Conservation (phyloP, 2,888 invertebrate species). For the Drosophila lutescens region DNA sequence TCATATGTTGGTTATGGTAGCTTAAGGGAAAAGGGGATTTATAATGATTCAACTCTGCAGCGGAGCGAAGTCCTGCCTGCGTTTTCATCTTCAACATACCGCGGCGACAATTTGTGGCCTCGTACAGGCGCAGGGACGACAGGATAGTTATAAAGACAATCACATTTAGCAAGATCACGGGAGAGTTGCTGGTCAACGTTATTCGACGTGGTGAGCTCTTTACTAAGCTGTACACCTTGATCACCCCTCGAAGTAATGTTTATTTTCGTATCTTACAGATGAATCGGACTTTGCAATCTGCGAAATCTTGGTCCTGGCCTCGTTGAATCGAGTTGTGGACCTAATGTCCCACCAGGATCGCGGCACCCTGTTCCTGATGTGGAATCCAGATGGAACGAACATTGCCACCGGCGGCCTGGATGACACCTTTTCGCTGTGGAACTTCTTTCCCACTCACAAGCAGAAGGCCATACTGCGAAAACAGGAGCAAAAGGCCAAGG, state of each 20-base stretch:
- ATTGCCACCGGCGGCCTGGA: slow-evolving; percentile 83
- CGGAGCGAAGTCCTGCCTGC: slow-evolving; percentile 77
- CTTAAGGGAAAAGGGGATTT: neutral
- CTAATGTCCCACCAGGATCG: slow-evolving; percentile 73
- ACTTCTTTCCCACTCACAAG: slow-evolving; percentile 76
- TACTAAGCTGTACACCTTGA: no score
- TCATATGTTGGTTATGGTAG: no score
- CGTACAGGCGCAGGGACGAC: slow-evolving; percentile 77
- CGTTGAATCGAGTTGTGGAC: slow-evolving; percentile 82
- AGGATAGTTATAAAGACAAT: slow-evolving; percentile 80
- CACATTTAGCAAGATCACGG: slow-evolving; percentile 84
- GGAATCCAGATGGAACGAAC: slow-evolving; percentile 81
- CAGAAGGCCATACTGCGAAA: slow-evolving; percentile 5
- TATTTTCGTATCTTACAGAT: slow-evolving; percentile 3
- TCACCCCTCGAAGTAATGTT: neutral
- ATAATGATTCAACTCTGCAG: slow-evolving; percentile 48
- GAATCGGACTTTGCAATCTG: slow-evolving; percentile 45
- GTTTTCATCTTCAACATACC: slow-evolving; percentile 80
- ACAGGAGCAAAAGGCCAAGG: slow-evolving; percentile 12
- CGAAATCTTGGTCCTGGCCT: slow-evolving; percentile 82
- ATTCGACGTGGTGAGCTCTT: slow-evolving; percentile 60
- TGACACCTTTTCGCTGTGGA: slow-evolving; percentile 84
- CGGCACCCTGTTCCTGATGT: slow-evolving; percentile 81
- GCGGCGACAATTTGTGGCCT: slow-evolving; percentile 78
- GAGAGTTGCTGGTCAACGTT: slow-evolving; percentile 83